These are phyloP conservation scores for Ceratotherium simum DNA, from an alignment of 2,113 vertebrate genomes.

Conservation along the genomic window DNA sequence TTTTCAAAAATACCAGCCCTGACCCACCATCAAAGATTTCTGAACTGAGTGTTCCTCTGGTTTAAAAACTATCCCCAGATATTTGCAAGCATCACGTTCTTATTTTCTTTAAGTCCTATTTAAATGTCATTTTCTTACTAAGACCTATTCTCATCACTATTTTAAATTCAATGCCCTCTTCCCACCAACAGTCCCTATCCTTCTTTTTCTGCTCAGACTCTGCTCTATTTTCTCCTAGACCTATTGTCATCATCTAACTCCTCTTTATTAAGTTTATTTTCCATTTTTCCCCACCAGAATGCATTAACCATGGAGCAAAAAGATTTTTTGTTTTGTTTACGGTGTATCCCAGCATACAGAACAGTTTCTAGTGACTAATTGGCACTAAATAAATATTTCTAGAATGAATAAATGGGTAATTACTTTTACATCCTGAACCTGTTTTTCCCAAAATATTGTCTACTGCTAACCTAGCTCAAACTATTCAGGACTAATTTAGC, in stretches of 20 bases:
- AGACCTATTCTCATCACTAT: neutral
- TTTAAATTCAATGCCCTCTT: neutral
- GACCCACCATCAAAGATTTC: rapidly evolving
- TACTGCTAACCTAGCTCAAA: neutral
- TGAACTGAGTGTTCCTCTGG: neutral
- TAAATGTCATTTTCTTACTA: neutral
- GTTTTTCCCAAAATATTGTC: neutral
- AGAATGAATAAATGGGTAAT: neutral
- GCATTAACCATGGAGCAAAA: neutral
- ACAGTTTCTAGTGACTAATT: neutral
- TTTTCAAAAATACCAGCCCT: neutral
- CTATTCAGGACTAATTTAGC: neutral
- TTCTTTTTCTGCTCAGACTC: neutral
- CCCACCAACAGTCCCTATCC: neutral
- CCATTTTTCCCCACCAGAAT: neutral
- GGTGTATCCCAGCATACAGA: neutral
- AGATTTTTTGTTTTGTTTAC: neutral
- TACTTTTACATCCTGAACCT: neutral
- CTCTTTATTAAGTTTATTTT: neutral
- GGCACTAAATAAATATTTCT: neutral
- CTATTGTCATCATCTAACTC: neutral
- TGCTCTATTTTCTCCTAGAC: neutral
- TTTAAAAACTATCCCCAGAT: neutral
- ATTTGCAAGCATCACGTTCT: rapidly evolving
- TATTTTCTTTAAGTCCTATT: too few species aligned